Conservation (phyloP, 2,113 vertebrate genomes). For the Lontra canadensis region DNA sequence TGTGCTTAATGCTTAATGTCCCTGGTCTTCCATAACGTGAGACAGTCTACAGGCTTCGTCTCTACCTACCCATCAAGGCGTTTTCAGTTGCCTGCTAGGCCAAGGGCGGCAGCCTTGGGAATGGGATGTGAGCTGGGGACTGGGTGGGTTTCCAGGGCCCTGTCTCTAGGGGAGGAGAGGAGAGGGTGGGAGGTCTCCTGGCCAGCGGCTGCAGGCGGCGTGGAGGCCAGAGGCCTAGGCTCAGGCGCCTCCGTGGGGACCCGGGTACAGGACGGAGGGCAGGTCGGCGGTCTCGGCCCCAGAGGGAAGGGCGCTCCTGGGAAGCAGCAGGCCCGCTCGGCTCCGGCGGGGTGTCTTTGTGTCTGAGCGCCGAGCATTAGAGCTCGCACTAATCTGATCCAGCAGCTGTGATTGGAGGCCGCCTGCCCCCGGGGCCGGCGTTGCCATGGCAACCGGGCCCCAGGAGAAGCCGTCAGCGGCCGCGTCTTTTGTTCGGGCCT, state of each 20-base stretch:
- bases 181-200: neutral
- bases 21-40: neutral
- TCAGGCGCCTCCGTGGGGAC: slow-evolving; percentile 42
- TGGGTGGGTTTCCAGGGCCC: neutral
- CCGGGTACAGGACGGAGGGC: slow-evolving; percentile 47
- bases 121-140: neutral
- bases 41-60: neutral
- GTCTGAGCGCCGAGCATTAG: slow-evolving; percentile 80
- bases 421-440: slow-evolving; percentile 83
- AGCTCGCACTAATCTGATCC: slow-evolving; percentile 85
- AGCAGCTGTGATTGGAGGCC: slow-evolving; percentile 87
- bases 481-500: slow-evolving; percentile 88
- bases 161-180: neutral
- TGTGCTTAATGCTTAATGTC: neutral
- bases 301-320: slow-evolving; percentile 83
- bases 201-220: slow-evolving; percentile 15
- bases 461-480: slow-evolving; percentile 84
- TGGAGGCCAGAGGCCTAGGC: slow-evolving; percentile 29
- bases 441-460: slow-evolving; percentile 84
- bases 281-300: slow-evolving; percentile 82
- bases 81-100: neutral
- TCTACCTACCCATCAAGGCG: neutral
- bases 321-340: slow-evolving; percentile 80
- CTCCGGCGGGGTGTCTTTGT: slow-evolving; percentile 87
- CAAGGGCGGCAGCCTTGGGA: neutral